Conservation (phyloP, 2,888 invertebrate species). For the Urechis unicinctus region DNA sequence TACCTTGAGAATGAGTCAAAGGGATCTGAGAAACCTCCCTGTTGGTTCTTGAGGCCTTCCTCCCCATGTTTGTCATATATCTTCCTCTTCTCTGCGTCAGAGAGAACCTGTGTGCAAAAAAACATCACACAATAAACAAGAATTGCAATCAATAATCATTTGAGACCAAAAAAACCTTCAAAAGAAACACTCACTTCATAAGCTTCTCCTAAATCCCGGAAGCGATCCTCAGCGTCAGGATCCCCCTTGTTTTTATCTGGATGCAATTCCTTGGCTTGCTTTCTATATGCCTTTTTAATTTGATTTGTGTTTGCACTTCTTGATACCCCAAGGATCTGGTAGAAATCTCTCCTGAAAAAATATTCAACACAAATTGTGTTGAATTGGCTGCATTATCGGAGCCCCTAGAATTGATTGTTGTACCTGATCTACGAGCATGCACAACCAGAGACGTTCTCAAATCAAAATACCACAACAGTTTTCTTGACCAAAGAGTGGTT, state of each 20-base stretch:
- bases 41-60: conserved; percentile 88
- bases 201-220: conserved; percentile 91
- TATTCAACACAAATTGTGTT: too few species aligned
- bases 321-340: conserved; percentile 80
- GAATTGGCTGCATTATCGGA: too few species aligned
- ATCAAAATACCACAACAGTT: too few species aligned
- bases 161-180: background rate
- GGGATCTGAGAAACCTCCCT: conserved; percentile 72
- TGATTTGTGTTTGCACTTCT: conserved; percentile 83
- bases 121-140: background rate
- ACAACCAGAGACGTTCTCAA: too few species aligned
- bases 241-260: conserved; percentile 96
- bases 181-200: conserved; percentile 64
- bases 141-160: background rate
- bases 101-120: conserved; percentile 61
- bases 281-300: conserved; percentile 95
- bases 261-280: conserved; percentile 90
- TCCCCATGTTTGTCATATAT: conserved; percentile 94
- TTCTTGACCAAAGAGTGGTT: too few species aligned
- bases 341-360: conserved; percentile 74
- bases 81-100: conserved; percentile 86
- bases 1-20: conserved; percentile 55
- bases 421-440: too few species aligned
- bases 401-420: too few species aligned
- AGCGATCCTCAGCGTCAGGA: conserved; percentile 84